Conservation (phyloP, 2,888 invertebrate genomes). For the Erannis defoliaria region DNA sequence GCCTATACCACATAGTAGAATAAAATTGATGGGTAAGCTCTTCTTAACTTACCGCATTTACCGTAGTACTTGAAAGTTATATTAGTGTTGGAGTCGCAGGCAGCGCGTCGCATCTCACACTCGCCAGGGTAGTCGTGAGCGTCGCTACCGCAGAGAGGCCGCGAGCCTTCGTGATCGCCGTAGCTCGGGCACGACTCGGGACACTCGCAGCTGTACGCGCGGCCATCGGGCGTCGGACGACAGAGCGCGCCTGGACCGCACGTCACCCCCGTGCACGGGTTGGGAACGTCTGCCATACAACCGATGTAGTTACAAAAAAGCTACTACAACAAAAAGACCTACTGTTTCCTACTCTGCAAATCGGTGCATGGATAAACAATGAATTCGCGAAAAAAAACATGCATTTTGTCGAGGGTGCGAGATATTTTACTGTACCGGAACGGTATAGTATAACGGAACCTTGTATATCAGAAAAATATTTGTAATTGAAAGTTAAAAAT, state of each 20-base stretch:
- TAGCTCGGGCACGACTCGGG: constrained; percentile 92
- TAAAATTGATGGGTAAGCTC: too few relatives aligned
- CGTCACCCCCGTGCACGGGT: constrained; percentile 91
- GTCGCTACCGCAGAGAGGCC: constrained; percentile 94
- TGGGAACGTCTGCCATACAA: constrained; percentile 80
- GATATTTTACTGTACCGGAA: too few relatives aligned
- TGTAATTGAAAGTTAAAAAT: too few relatives aligned
- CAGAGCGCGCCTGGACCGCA: constrained; percentile 94
- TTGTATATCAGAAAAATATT: too few relatives aligned
- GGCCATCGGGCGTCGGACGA: constrained; percentile 89
- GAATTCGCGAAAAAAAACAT: too few relatives aligned
- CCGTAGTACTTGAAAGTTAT: constrained; percentile 94
- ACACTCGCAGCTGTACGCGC: constrained; percentile 91
- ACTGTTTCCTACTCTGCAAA: too few relatives aligned
- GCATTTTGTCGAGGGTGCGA: too few relatives aligned
- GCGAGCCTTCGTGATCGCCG: constrained; percentile 93
- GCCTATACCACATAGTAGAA: too few relatives aligned
- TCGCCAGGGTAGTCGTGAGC: constrained; percentile 94
- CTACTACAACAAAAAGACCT: too few relatives aligned
- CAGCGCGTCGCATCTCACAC: constrained; percentile 93
- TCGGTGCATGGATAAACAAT: too few relatives aligned
- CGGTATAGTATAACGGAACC: too few relatives aligned
- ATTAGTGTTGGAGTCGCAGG: constrained; percentile 91
- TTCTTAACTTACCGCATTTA: constrained; percentile 92
- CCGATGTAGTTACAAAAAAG: too few relatives aligned